Conservation (phyloP, 2,888 invertebrate species). For the Zele albiditarsus region DNA sequence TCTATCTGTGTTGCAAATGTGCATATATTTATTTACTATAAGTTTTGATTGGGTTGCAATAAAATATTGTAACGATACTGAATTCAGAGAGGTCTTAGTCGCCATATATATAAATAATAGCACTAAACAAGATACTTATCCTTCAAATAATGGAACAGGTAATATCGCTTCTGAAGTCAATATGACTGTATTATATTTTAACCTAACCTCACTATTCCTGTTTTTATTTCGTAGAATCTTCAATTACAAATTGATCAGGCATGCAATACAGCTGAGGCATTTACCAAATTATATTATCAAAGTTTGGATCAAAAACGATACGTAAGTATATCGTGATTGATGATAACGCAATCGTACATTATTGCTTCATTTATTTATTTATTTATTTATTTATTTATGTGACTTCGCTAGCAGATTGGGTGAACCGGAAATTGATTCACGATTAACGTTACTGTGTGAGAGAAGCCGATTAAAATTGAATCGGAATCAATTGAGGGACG, state of each 20-base stretch:
- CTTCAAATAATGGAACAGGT: constrained; percentile 28
- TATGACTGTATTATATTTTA: not conserved
- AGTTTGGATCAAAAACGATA: constrained; percentile 90
- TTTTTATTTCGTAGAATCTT: constrained; percentile 23
- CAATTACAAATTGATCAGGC: constrained; percentile 85
- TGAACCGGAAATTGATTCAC: too few species aligned
- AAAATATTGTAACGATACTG: too few species aligned
- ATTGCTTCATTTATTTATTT: too few species aligned
- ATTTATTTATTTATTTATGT: too few species aligned
- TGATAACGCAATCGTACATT: too few species aligned
- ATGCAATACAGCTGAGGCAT: constrained; percentile 89
- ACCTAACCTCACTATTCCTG: not conserved
- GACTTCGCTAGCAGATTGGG: too few species aligned
- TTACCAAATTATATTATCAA: constrained; percentile 91
- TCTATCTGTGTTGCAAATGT: not conserved
- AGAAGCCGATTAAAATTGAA: too few species aligned
- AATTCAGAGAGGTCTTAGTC: too few species aligned
- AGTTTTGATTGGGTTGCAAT: not conserved
- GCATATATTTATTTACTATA: not conserved
- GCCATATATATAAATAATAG: not conserved
- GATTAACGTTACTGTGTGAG: too few species aligned
- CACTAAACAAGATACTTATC: not conserved
- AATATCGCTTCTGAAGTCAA: not conserved
- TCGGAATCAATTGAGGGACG: too few species aligned
- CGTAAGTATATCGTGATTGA: constrained; percentile 72